Conservation (phyloP, 2,797 vertebrate genomes). For the Podargus strigoides region DNA sequence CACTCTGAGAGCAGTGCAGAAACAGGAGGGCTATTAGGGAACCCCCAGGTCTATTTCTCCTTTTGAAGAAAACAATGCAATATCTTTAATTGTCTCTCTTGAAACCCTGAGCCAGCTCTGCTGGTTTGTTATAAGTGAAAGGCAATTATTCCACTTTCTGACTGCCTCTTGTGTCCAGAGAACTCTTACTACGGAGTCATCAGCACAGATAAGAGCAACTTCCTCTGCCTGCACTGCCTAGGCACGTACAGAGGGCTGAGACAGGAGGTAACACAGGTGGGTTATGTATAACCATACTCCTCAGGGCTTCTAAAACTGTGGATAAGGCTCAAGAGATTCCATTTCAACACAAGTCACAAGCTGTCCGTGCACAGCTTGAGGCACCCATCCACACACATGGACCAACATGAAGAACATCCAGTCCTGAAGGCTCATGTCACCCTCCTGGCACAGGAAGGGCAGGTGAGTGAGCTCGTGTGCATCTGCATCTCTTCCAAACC, state of each 20-base stretch:
- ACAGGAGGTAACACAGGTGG: not conserved
- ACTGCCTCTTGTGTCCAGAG: constrained; percentile 9
- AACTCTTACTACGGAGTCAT: not conserved
- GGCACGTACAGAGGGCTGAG: not conserved
- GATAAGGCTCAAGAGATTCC: not conserved
- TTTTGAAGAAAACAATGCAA: constrained; percentile 39
- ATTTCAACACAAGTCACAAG: not conserved
- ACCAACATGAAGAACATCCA: fast-evolving
- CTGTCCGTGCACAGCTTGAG: not conserved
- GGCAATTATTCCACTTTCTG: constrained; percentile 25
- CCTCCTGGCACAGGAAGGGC: not conserved
- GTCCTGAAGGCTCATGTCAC: not conserved
- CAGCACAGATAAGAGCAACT: not conserved
- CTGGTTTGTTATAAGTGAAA: constrained; percentile 7
- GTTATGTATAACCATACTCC: fast-evolving
- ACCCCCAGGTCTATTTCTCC: constrained; percentile 29
- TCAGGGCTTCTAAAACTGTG: not conserved
- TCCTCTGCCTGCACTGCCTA: not conserved
- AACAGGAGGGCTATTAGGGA: constrained; percentile 55
- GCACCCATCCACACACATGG: fast-evolving
- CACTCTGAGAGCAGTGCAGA: not conserved
- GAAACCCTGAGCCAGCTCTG: constrained; percentile 32
- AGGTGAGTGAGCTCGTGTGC: fast-evolving
- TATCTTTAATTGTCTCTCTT: constrained; percentile 54
- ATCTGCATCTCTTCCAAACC: not conserved